Evolutionary conservation across 2,113 vertebrate species (phyloP), one percentile per base, ranked within the genome.

Genomic region (Rhinoptilus africanus): DNA sequence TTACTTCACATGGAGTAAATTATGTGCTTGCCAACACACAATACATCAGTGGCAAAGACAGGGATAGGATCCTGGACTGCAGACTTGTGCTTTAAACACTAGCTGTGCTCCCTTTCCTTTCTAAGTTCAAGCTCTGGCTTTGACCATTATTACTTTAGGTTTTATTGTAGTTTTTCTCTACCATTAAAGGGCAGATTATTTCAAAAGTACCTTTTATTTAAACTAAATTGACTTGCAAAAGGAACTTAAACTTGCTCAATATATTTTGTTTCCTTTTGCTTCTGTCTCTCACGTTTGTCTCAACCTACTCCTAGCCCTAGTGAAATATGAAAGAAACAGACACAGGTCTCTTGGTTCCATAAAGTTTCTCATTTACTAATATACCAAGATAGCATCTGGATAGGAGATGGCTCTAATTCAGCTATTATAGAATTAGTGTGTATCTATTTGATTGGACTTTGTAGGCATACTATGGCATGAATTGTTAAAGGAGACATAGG

Each of bases 1-100:
- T 71, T 86, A 75, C 50, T 22, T 81, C 88, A 75, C 34, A 68
- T 48, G 56, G 86, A 94, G 93, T 50, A 92, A 95, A 93, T 92
- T 84, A 91, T 10, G n/a, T 60, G 32, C 64, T 92, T 95, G 62
- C 43, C 80, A 75, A 60, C 22, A 71, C 47, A 93, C 41, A 96
- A 86, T 89, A 47, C 26, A 8, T 81, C 48, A 84, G 24, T 56
- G 39, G 30, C 24, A 86, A 93, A 96, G 51, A 80, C 4, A 5
- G 47, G 63, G 57, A 72, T 67, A 88, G 74, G 94, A 67, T 80
- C 28, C 24, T 62, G 68, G 60, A 39, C 69, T 94, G 39, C 59
- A n/a, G 14, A 56, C 72, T 23, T 92, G 39, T 72, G 21, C 35
- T 84, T 95, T 93, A 85, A 89, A 88, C 5, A 59, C 23, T 63